Base-by-base conservation (phyloP, 1,140 invertebrate genomes). In the Bombus ignitus region DNA sequence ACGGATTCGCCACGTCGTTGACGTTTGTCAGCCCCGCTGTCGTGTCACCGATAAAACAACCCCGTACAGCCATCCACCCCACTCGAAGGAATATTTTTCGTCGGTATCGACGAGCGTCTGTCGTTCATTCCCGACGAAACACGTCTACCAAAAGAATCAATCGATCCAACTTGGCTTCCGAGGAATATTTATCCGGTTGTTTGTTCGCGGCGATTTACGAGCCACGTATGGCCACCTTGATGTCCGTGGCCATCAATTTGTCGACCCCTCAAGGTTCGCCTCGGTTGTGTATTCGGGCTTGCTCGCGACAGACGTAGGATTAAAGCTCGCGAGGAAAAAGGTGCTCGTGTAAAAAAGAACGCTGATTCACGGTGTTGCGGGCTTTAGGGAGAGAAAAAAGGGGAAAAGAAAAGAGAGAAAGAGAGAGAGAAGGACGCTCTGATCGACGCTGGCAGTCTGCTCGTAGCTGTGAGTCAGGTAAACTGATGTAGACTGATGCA, bases 401-500 rank as follows among this genome's bases (percentile, higher is more conserved):
- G n/a, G 65, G 35, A 35, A n/a, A 81, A 76, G 53, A 44, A 66
- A 28, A 39, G 12, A 83, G 28, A 42, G 32, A 81, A 66, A 62
- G 42, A 66, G 39, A 71, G 18, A 37, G 37, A 37, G 28, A 53
- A 37, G 39, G 32, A 79, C 42, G 25, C 18, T 39, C 62, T 59
- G 77, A 81, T 86, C 59, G 87, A 71, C 88, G 59, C 76, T 80
- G 68, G 83, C 53, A 70, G 53, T 32, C 35, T 42, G 37, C n/a
- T 35, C 75, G 28, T 71, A 83, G 57, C 37, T 28, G 79, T 80
- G 88, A 77, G 82, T 90, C 88, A 80, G 83, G 85, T 85, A 85
- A 90, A 86, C 71, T 72, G 88, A 90, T 80, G 82, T 85, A 80
- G 86, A 87, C 85, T 82, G 85, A 90, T 87, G 86, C 53, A 90